Evolutionary conservation across 2,797 vertebrate species (phyloP), one percentile per base, ranked within the genome.

Genomic region (Synanceia verrucosa): DNA sequence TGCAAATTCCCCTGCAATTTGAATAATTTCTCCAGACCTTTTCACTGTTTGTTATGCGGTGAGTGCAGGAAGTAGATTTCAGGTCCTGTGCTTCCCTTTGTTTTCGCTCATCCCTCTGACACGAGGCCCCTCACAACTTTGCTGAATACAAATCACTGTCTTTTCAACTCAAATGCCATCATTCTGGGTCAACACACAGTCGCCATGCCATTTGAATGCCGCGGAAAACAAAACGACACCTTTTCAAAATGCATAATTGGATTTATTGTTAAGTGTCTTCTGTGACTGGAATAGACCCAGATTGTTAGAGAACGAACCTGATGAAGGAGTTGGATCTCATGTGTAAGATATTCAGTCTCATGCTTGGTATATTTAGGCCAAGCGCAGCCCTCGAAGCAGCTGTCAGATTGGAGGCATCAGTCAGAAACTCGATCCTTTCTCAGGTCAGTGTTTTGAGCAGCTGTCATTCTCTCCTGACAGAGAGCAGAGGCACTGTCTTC

Each of bases 1-100:
- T 90, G 86, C 87, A 91, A 88, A 92, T 92, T 91, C 71, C 65
- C 70, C 75, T 48, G 51, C 73, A 83, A 91, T 92, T 89, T 91
- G 87, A 93, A 91, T 92, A 91, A 91, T 89, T 86, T 82, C 71
- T 75, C 48, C 47, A 78, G 86, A 90, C 83, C 88, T 85, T 86
- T 87, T 78, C 70, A 44, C 53, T 78, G 61, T 88, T 88, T 84
- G 76, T 83, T 85, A 74, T 84, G 58, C 59, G 21, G 76, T n/a
- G 57, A 76, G 83, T 47, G 75, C 58, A 81, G 82, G 72, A 79
- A 87, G 85, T 82, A 73, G 78, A 87, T 87, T 74, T 67, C 67
- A 81, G 79, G 88, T 87, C 66, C 53, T 66, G 69, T 18, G 66
- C 68, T 60, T 64, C 44, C 65, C 76, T 84, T 87, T 85, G 76